Conservation (phyloP, 2,888 invertebrate genomes). For the Aelia acuminata region DNA sequence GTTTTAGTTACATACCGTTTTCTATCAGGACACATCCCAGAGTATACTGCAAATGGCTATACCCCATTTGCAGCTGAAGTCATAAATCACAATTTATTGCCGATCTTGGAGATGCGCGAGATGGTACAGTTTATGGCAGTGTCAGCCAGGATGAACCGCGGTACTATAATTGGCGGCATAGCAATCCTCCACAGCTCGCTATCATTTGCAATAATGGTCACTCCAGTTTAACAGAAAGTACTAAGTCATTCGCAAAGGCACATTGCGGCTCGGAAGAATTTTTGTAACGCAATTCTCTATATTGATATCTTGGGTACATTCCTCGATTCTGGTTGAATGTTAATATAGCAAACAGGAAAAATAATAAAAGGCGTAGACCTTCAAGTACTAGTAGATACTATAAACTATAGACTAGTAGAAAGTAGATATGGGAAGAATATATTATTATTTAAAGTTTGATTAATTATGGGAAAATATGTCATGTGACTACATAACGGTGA, state of each 20-base stretch:
- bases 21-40: neutral
- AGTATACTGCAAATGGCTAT: neutral
- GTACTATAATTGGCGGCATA: neutral
- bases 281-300: neutral
- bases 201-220: constrained; percentile 7
- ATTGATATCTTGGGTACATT: neutral
- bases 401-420: too few relatives aligned
- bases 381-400: too few relatives aligned
- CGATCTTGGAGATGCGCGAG: neutral
- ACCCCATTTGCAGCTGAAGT: neutral
- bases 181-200: neutral
- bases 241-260: neutral
- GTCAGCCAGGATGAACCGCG: neutral
- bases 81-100: constrained; percentile 13
- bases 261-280: neutral
- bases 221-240: neutral
- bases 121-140: neutral
- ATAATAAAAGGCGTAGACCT: too few relatives aligned
- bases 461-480: too few relatives aligned
- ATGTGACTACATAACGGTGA: too few relatives aligned
- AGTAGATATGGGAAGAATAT: too few relatives aligned
- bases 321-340: neutral
- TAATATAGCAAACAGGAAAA: too few relatives aligned
- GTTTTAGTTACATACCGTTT: neutral
- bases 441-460: too few relatives aligned